These are phyloP conservation scores for Drosophila nr. perissopoda DNA, from an alignment of 2,888 invertebrate species.

Conservation along the genomic window DNA sequence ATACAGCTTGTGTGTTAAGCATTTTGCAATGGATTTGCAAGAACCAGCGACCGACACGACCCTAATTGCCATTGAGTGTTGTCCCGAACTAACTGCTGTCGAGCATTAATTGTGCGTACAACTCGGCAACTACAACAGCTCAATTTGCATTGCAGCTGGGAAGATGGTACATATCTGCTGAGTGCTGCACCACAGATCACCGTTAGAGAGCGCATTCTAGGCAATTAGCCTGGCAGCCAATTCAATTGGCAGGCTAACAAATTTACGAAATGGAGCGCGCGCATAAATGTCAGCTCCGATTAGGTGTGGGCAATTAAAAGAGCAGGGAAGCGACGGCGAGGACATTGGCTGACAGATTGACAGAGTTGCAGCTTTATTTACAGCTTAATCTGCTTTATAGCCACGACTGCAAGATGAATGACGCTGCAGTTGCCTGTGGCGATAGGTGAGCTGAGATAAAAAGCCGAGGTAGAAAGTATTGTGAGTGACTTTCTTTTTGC, in stretches of 20 bases:
- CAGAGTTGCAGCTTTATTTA: conserved; percentile 72
- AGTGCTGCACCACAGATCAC: conserved; percentile 22
- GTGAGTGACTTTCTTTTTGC: conserved; percentile 68
- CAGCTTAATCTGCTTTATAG: conserved; percentile 74
- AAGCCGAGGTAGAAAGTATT: conserved; percentile 64
- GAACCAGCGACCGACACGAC: conserved; percentile 56
- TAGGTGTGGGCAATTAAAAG: conserved; percentile 75
- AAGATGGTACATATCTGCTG: conserved; percentile 29
- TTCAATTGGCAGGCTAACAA: conserved; percentile 49
- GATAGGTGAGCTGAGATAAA: conserved; percentile 65
- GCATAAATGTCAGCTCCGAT: conserved; percentile 78
- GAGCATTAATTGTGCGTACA: conserved; percentile 82
- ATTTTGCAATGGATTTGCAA: conserved; percentile 66
- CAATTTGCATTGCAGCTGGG: conserved; percentile 66
- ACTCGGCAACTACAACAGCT: conserved; percentile 68
- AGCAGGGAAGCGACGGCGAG: conserved; percentile 21
- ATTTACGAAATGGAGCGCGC: conserved; percentile 73
- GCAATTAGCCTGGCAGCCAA: conserved; percentile 65
- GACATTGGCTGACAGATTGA: conserved; percentile 62
- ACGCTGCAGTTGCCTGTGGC: conserved; percentile 56
- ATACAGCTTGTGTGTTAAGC: conserved; percentile 13
- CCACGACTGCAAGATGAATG: conserved; percentile 70
- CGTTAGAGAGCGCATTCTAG: conserved; percentile 70
- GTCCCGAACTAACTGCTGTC: conserved; percentile 65
- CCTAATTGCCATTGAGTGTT: conserved; percentile 80